Evolutionary conservation across 2,888 invertebrate species (phyloP).

Genomic region (Drosophila ezoana): DNA sequence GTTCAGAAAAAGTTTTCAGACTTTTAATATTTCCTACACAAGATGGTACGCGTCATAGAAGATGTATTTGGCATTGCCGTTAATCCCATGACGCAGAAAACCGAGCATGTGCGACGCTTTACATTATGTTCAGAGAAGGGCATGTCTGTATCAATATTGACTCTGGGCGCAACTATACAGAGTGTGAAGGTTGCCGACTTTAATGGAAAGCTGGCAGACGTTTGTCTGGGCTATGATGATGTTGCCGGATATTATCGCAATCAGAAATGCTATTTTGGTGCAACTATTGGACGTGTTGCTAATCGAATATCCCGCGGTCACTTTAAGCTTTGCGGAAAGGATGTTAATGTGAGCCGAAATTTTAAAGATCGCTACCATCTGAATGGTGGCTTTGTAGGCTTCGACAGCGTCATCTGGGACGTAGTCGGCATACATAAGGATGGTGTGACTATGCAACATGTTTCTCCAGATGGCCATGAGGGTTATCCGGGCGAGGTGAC

Average conservation of each 20-base stretch:
- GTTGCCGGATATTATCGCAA: slow-evolving; percentile 89
- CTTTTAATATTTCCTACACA: slow-evolving; percentile 17
- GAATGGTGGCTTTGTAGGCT: slow-evolving; percentile 94
- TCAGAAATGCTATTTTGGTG: slow-evolving; percentile 93
- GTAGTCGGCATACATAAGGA: slow-evolving; percentile 74
- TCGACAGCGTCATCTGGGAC: slow-evolving; percentile 92
- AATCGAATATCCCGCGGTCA: slow-evolving; percentile 91
- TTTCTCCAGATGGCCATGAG: slow-evolving; percentile 92
- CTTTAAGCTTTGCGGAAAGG: slow-evolving; percentile 89
- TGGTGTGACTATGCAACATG: slow-evolving; percentile 89
- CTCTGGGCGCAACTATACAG: slow-evolving; percentile 93
- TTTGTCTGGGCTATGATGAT: slow-evolving; percentile 92
- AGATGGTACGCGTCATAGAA: slow-evolving; percentile 80
- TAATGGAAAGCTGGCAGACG: slow-evolving; percentile 90
- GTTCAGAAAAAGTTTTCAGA: slow-evolving; percentile 23
- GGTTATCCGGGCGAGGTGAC: slow-evolving; percentile 95
- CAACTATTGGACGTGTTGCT: slow-evolving; percentile 93
- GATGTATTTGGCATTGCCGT: slow-evolving; percentile 82
- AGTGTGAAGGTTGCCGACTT: slow-evolving; percentile 91
- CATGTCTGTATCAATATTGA: slow-evolving; percentile 86
- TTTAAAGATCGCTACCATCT: slow-evolving; percentile 88
- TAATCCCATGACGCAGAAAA: slow-evolving; percentile 77
- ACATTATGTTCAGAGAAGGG: slow-evolving; percentile 74
- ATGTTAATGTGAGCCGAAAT: slow-evolving; percentile 90
- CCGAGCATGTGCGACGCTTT: slow-evolving; percentile 77